Evolutionary conservation across 2,888 invertebrate species (phyloP).

Genomic region (Cremastobaeus sp.): DNA sequence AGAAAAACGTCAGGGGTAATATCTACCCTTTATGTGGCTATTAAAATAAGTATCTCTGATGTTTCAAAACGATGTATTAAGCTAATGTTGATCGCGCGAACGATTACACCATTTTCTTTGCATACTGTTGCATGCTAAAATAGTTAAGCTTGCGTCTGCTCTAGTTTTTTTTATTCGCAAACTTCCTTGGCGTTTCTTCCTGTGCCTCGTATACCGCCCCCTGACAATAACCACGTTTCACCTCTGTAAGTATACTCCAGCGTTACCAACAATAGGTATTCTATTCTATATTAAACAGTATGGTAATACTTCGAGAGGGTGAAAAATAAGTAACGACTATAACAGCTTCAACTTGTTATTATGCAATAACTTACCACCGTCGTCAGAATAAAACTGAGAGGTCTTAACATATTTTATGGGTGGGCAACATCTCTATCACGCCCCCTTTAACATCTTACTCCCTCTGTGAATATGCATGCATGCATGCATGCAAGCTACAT

Average conservation of each 20-base stretch:
- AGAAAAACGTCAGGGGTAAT: no score
- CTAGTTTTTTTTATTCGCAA: constrained; percentile 51
- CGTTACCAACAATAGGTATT: constrained; percentile 47
- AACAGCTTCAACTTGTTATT: constrained; percentile 64
- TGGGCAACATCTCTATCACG: constrained; percentile 75
- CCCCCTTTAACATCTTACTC: constrained; percentile 56
- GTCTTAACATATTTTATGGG: constrained; percentile 74
- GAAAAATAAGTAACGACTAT: constrained; percentile 74
- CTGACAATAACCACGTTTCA: constrained; percentile 53
- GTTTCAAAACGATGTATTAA: no score
- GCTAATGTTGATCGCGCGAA: constrained; percentile 29
- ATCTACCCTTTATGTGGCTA: no score
- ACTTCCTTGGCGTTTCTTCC: constrained; percentile 45
- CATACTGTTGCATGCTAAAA: constrained; percentile 64
- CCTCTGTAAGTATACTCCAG: constrained; percentile 38
- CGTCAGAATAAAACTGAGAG: constrained; percentile 66
- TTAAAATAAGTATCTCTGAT: no score
- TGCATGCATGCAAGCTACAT: constrained; percentile 68
- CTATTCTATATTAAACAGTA: constrained; percentile 76
- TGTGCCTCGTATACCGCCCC: constrained; percentile 32
- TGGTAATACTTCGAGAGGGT: constrained; percentile 71
- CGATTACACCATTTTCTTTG: constrained; percentile 43
- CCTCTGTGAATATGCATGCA: constrained; percentile 72
- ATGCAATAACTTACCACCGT: constrained; percentile 65
- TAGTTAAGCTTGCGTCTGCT: constrained; percentile 61